A percentile compares a stretch with the other conserved stretches of the same genome.
Conservation (phyloP, 1,140 invertebrate genomes). For the Bombus superbus region DNA sequence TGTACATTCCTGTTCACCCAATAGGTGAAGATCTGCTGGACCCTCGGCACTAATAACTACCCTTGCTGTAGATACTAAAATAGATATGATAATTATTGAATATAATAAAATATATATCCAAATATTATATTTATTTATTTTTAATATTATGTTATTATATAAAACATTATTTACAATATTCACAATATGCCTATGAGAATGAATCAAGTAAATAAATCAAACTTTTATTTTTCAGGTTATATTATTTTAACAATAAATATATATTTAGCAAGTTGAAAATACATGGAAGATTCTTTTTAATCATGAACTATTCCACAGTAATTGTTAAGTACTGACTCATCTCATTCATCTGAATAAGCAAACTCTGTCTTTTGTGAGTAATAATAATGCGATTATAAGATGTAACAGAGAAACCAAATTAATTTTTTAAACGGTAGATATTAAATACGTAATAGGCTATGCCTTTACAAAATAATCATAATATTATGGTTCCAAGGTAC, state of each 20-base stretch:
- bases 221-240: neutral
- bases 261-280: neutral
- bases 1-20: conserved; percentile 89
- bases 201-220: neutral
- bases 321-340: conserved; percentile 54
- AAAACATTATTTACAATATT: neutral
- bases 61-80: conserved; percentile 73
- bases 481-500: conserved; percentile 2
- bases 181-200: neutral
- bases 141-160: neutral
- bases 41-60: conserved; percentile 63
- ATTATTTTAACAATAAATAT: neutral
- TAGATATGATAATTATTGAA: conserved; percentile 9
- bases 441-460: neutral
- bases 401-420: neutral
- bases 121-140: neutral
- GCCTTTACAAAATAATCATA: neutral
- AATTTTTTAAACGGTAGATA: too few species aligned
- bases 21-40: conserved; percentile 71
- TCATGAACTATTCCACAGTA: neutral
- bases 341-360: conserved; percentile 29
- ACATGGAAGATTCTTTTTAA: neutral
- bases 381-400: conserved; percentile 12
- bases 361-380: conserved; percentile 43
- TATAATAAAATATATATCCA: neutral